Conservation (phyloP, 2,113 vertebrate genomes). For the Hyaena hyaena region DNA sequence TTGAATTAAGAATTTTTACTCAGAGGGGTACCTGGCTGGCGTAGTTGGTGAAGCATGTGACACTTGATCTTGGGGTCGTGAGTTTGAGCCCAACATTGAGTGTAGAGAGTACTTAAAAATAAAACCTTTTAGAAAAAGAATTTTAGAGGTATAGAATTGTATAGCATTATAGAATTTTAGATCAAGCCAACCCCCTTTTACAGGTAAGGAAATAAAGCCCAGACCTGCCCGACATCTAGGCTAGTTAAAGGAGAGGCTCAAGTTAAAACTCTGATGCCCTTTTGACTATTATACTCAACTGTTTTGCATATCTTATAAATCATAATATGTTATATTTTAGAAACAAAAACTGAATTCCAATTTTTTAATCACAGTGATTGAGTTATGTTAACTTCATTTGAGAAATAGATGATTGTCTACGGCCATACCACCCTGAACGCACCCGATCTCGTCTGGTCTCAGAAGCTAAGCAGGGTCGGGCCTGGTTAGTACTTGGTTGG, state of each 20-base stretch:
- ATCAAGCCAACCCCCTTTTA: not conserved
- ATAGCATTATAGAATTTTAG: not conserved
- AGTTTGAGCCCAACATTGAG: not conserved
- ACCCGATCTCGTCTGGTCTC: too few species aligned
- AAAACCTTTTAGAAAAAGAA: not conserved
- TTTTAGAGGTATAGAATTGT: not conserved
- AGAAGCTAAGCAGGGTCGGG: too few species aligned
- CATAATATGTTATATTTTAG: not conserved
- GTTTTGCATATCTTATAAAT: not conserved
- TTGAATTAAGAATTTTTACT: constrained; percentile 17
- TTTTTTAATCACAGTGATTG: not conserved
- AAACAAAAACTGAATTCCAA: not conserved
- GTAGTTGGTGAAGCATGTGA: not conserved
- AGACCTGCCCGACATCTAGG: not conserved
- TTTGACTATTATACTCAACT: not conserved
- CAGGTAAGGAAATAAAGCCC: not conserved
- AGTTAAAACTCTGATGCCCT: not conserved
- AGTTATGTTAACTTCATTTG: not conserved
- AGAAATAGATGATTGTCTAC: not conserved
- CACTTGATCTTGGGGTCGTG: not conserved
- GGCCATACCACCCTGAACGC: too few species aligned
- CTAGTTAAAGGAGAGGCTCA: not conserved
- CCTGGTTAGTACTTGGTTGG: too few species aligned
- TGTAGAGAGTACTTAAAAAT: not conserved
- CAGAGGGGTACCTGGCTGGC: not conserved